A percentile compares a stretch with the other conserved stretches of the same genome.
These are phyloP conservation scores for Tragulus kanchil DNA, from an alignment of 2,113 vertebrate genomes.

Conservation along the genomic window DNA sequence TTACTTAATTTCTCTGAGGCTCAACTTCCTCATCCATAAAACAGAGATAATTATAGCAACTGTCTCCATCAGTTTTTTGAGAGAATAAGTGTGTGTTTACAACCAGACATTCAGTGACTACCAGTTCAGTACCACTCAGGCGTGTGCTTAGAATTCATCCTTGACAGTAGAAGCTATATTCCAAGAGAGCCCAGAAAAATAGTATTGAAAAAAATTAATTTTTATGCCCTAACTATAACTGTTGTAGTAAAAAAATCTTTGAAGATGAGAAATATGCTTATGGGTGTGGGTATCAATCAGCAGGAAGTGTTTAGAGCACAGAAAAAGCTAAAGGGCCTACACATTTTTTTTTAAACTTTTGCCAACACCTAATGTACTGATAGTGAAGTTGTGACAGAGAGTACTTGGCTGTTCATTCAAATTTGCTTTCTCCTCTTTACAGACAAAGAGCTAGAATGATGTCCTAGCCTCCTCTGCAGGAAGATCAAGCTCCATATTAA, in stretches of 20 bases:
- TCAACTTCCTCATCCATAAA: not conserved
- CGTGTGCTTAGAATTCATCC: not conserved
- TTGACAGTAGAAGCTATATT: not conserved
- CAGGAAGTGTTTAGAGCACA: not conserved
- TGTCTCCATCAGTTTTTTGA: not conserved
- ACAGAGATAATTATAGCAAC: not conserved
- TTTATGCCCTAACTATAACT: not conserved
- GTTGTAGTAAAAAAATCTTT: not conserved
- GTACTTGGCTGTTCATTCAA: not conserved
- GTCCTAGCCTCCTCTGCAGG: not conserved
- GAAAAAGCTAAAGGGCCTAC: not conserved
- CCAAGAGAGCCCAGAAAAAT: not conserved
- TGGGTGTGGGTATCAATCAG: not conserved
- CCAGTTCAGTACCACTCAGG: not conserved
- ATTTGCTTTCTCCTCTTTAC: not conserved
- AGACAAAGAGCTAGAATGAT: not conserved
- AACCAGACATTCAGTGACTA: not conserved
- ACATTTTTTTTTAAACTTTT: no score
- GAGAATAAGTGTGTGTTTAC: not conserved
- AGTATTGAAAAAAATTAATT: not conserved
- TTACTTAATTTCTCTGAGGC: not conserved
- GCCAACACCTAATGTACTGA: not conserved
- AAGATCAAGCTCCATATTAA: not conserved
- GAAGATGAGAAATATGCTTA: not conserved
- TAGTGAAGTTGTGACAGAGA: not conserved